Evolutionary conservation across 2,888 invertebrate species (phyloP).

Genomic region (Zootermopsis nevadensis): DNA sequence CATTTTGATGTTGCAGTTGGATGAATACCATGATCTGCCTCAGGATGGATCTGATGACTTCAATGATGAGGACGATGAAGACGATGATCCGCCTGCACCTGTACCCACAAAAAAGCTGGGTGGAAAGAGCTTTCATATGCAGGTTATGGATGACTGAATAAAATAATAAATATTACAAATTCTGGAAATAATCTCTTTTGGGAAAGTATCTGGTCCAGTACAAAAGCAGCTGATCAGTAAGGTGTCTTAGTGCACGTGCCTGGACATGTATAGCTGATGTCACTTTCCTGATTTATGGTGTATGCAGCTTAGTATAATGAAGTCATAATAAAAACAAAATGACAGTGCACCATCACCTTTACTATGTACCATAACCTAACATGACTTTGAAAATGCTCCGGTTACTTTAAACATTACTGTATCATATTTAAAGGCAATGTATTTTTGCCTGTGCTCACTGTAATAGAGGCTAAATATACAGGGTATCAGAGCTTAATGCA

Average conservation of each 20-base stretch:
- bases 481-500: slow-evolving; percentile 7
- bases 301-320: background rate
- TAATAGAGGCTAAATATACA: slow-evolving; percentile 17
- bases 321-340: slow-evolving; percentile 7
- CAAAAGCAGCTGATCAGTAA: background rate
- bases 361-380: background rate
- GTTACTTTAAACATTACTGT: background rate
- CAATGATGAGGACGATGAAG: slow-evolving; percentile 66
- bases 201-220: background rate
- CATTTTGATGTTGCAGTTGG: slow-evolving; percentile 58
- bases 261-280: background rate
- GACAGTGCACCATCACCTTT: background rate
- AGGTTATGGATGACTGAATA: slow-evolving; percentile 64
- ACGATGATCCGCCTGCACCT: slow-evolving; percentile 61
- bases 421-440: background rate
- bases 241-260: slow-evolving; percentile 7
- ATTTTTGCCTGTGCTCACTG: background rate
- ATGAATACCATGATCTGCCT: slow-evolving; percentile 66
- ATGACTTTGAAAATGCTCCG: background rate
- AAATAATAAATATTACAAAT: background rate
- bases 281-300: background rate
- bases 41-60: slow-evolving; percentile 58
- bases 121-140: slow-evolving; percentile 69
- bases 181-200: background rate
- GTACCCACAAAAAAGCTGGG: slow-evolving; percentile 60